Percentiles rank a stretch among this genome's conserved stretches.
phyloP scores from a whole-genome alignment of 2,797 vertebrate genomes.

The Sebastes diploproa region DNA sequence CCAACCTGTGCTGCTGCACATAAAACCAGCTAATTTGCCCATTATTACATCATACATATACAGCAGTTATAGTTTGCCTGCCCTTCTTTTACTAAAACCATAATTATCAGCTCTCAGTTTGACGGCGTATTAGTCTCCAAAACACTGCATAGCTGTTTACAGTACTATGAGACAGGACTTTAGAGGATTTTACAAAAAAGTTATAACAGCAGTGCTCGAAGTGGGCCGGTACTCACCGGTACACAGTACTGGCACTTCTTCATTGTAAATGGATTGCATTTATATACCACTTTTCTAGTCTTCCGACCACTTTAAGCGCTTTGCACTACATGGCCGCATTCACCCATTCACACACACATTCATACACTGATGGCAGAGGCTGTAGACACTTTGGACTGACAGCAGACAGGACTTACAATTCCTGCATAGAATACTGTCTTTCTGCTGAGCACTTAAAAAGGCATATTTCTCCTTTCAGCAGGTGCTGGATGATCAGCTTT shows the following conservation, averaged over 20 bases:
- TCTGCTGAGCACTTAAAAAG: conserved; percentile 2
- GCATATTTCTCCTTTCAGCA: background rate
- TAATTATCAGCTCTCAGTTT: conserved; percentile 3
- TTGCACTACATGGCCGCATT: no score
- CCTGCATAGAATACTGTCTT: background rate
- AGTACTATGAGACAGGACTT: background rate
- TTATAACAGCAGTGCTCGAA: no score
- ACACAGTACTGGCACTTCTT: no score
- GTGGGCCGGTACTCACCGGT: no score
- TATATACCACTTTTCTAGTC: no score
- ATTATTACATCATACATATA: conserved; percentile 9
- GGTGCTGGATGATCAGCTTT: background rate
- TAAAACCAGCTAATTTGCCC: background rate
- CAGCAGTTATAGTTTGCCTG: background rate
- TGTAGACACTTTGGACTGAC: no score
- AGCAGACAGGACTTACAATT: background rate
- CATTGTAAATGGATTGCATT: no score
- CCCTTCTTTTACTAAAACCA: background rate
- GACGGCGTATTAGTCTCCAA: background rate
- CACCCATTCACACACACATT: no score
- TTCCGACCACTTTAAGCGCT: no score
- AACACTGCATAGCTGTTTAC: background rate
- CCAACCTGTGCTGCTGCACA: background rate
- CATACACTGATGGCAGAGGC: no score
- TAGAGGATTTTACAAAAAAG: background rate